Evolutionary conservation across 2,113 vertebrate species (phyloP).

Genomic region (Anarhynchus alexandrinus): DNA sequence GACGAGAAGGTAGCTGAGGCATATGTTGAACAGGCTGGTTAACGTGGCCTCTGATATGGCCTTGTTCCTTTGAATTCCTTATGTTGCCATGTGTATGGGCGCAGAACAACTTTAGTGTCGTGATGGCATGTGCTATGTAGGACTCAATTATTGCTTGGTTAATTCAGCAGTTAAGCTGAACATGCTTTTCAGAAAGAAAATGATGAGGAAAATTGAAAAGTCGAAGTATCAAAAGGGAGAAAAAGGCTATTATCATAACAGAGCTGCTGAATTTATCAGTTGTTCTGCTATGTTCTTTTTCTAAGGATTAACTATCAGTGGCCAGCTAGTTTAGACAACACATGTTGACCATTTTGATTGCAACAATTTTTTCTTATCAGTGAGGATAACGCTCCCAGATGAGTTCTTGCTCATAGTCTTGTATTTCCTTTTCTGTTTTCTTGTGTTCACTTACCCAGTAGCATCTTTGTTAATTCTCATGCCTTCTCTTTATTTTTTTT

Average conservation of each 20-base stretch:
- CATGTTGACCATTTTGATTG: background rate
- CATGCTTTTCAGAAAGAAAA: background rate
- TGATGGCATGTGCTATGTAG: background rate
- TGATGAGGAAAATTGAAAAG: background rate
- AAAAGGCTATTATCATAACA: background rate
- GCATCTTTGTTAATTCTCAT: background rate
- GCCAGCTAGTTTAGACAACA: background rate
- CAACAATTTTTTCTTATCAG: background rate
- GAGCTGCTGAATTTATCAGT: background rate
- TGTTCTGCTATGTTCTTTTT: background rate
- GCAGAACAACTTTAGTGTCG: fast-evolving
- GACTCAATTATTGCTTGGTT: background rate
- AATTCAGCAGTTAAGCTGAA: background rate
- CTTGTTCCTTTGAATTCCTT: background rate
- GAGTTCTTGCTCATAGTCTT: background rate
- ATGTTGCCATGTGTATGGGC: background rate
- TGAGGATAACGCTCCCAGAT: background rate
- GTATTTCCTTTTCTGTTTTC: background rate
- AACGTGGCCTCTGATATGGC: background rate
- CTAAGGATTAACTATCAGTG: background rate
- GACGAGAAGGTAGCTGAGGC: background rate
- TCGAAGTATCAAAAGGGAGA: background rate
- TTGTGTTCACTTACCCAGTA: background rate
- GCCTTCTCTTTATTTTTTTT: background rate
- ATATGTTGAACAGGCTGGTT: background rate